phyloP scores from a whole-genome alignment of 2,113 vertebrate genomes.

The Strix uralensis region DNA sequence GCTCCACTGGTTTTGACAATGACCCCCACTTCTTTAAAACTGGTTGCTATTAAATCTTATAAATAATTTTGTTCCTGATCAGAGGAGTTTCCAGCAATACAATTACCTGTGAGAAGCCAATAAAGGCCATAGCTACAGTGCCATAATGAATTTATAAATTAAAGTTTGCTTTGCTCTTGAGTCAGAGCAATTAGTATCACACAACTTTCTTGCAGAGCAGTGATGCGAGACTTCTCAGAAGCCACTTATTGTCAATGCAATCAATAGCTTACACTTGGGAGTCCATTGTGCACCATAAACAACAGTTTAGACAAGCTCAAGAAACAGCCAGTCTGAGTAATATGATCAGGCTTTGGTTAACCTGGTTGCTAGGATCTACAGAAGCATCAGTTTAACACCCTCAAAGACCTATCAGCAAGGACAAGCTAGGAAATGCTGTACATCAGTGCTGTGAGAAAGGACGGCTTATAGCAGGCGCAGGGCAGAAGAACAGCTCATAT shows the following conservation, averaged over 20 bases:
- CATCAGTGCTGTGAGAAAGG: not conserved
- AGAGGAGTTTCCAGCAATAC: not conserved
- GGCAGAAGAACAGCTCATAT: not conserved
- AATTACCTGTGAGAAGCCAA: not conserved
- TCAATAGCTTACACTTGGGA: not conserved
- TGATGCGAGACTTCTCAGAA: not conserved
- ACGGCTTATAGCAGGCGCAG: not conserved
- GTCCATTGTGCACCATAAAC: not conserved
- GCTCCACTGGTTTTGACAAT: not conserved
- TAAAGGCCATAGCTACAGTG: not conserved
- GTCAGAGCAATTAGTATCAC: slow-evolving; percentile 27
- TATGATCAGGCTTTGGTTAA: not conserved
- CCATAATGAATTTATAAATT: slow-evolving; percentile 16
- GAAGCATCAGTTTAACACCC: not conserved
- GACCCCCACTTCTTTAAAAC: not conserved
- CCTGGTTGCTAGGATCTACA: not conserved
- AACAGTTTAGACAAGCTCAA: not conserved
- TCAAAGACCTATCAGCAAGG: not conserved
- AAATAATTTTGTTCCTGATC: not conserved
- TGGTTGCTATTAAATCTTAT: not conserved
- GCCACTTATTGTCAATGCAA: not conserved
- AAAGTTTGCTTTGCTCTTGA: slow-evolving; percentile 23
- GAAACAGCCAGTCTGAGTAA: not conserved
- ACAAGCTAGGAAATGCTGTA: not conserved
- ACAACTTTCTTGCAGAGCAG: not conserved